A percentile compares a stretch with the other conserved stretches of the same genome.
Conservation (phyloP, 2,888 invertebrate genomes). For the Lithophane semibrunnea region DNA sequence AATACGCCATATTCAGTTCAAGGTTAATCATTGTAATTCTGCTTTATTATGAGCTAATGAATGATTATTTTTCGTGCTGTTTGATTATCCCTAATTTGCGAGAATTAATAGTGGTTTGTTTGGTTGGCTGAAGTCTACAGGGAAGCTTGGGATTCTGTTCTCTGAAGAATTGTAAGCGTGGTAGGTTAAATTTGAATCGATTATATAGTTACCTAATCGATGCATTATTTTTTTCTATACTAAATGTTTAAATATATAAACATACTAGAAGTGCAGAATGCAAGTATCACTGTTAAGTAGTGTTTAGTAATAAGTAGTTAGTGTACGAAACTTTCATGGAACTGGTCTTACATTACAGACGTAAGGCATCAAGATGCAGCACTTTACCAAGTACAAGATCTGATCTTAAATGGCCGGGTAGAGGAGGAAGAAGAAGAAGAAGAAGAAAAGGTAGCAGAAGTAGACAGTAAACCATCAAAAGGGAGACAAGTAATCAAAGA, state of each 20-base stretch:
- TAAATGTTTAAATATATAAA: neutral
- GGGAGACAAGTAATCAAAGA: conserved; percentile 58
- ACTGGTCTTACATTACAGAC: conserved; percentile 69
- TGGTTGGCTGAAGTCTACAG: neutral
- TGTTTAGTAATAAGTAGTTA: neutral
- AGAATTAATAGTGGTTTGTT: neutral
- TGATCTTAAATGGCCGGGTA: conserved; percentile 67
- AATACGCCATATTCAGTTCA: conserved; percentile 77
- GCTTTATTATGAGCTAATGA: neutral
- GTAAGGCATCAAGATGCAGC: conserved; percentile 82
- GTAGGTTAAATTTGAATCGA: neutral
- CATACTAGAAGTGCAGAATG: neutral
- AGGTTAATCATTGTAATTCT: conserved; percentile 69
- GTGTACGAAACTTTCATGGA: neutral
- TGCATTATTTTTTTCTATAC: no score
- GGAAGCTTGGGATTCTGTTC: neutral
- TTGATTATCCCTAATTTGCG: neutral
- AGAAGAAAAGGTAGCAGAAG: conserved; percentile 14
- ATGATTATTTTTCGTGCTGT: neutral
- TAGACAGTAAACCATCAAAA: conserved; percentile 31
- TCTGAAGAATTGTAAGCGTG: neutral
- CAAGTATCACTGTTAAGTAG: neutral
- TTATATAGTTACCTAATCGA: neutral
- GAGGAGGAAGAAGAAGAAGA: conserved; percentile 31
- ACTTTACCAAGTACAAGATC: conserved; percentile 75